Conservation (phyloP, 2,113 vertebrate genomes). For the Ptilorrhoa leucosticta region DNA sequence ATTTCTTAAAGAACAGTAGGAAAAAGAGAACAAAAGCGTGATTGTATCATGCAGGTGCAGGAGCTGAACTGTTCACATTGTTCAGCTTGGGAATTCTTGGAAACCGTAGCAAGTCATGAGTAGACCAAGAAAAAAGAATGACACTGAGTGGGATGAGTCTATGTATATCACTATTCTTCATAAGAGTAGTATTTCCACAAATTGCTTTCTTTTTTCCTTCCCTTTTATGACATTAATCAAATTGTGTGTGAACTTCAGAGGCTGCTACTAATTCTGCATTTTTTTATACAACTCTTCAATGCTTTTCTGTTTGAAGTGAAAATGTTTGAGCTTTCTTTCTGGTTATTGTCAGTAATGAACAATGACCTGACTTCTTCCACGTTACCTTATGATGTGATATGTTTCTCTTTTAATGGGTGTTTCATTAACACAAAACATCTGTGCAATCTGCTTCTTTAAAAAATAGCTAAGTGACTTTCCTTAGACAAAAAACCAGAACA, state of each 20-base stretch:
- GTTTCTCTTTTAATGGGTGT: not conserved
- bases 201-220: conserved; percentile 5
- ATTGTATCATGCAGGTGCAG: not conserved
- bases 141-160: not conserved
- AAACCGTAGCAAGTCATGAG: not conserved
- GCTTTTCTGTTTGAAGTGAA: not conserved
- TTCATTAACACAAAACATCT: not conserved
- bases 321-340: not conserved
- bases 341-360: not conserved
- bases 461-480: not conserved
- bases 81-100: not conserved
- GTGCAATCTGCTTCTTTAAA: not conserved
- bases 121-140: not conserved
- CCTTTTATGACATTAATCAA: not conserved
- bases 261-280: not conserved
- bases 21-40: not conserved
- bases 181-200: not conserved
- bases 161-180: not conserved
- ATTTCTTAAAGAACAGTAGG: not conserved
- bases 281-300: not conserved
- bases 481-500: not conserved
- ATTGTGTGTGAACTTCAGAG: not conserved
- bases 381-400: not conserved
- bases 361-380: not conserved
- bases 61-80: not conserved